phyloP scores from a whole-genome alignment of 1,140 invertebrate species.

The Ericerus pela region DNA sequence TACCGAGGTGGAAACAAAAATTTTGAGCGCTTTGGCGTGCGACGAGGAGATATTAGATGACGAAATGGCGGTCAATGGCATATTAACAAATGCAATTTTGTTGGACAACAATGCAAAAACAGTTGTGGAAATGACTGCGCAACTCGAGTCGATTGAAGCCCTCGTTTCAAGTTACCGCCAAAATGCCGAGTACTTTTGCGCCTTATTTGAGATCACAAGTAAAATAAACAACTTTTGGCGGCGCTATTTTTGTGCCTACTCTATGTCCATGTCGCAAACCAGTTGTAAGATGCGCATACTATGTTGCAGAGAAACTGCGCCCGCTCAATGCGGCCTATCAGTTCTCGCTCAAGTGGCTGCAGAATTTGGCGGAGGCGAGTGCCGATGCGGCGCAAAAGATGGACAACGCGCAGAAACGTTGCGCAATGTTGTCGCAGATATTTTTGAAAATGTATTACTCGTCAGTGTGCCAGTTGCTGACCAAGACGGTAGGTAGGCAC shows the following conservation, averaged over 20 bases:
- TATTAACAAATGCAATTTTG: not conserved
- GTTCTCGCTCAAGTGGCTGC: not conserved
- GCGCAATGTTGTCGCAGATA: too few relatives aligned
- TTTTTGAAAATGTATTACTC: too few relatives aligned
- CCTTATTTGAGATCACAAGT: not conserved
- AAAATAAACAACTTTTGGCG: not conserved
- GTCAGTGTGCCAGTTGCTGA: too few relatives aligned
- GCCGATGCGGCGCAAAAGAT: too few relatives aligned
- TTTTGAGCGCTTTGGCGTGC: not conserved
- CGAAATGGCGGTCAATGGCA: not conserved
- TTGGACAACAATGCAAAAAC: not conserved
- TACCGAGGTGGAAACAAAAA: not conserved
- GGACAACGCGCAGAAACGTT: too few relatives aligned
- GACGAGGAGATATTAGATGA: not conserved
- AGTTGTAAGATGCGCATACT: too few relatives aligned
- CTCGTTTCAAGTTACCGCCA: not conserved
- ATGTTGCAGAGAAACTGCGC: too few relatives aligned
- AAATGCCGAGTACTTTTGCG: not conserved
- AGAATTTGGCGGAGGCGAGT: too few relatives aligned
- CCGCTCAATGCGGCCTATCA: not conserved
- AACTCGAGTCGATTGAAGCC: not conserved
- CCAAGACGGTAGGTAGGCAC: too few relatives aligned
- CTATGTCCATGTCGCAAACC: too few relatives aligned
- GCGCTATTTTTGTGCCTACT: too few relatives aligned
- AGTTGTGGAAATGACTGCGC: not conserved